Evolutionary conservation across 2,113 vertebrate genomes (phyloP).

Genomic region (Neomonachus schauinslandi): DNA sequence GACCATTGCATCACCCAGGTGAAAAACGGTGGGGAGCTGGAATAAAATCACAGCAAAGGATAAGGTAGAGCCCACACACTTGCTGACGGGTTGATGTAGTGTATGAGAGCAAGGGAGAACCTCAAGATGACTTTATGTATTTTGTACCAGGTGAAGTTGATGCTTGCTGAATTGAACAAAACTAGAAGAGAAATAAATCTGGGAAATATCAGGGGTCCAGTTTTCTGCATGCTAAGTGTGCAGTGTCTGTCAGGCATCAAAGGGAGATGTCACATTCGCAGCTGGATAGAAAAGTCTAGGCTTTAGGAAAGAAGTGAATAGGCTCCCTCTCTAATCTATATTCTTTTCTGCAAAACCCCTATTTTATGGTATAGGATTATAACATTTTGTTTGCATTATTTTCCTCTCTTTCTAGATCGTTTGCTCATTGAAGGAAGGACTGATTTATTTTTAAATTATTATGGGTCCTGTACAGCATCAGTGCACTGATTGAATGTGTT

Average conservation of each 20-base stretch:
- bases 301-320: background rate
- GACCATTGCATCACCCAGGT: background rate
- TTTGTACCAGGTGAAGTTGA: background rate
- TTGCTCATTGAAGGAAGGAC: background rate
- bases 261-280: background rate
- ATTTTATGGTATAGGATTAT: background rate
- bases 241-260: background rate
- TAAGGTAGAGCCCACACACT: background rate
- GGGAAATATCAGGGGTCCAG: background rate
- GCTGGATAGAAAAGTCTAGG: background rate
- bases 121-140: background rate
- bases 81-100: background rate
- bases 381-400: background rate
- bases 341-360: background rate
- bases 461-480: background rate
- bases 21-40: background rate
- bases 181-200: background rate
- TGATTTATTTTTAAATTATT: background rate
- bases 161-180: background rate
- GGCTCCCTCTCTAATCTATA: background rate
- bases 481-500: background rate
- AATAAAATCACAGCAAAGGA: background rate
- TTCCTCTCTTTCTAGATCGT: background rate
- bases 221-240: background rate
- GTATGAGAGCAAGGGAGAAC: background rate